These are phyloP conservation scores for Hydrotaea cyrtoneurina DNA, from an alignment of 2,888 invertebrate genomes.

Conservation along the genomic window DNA sequence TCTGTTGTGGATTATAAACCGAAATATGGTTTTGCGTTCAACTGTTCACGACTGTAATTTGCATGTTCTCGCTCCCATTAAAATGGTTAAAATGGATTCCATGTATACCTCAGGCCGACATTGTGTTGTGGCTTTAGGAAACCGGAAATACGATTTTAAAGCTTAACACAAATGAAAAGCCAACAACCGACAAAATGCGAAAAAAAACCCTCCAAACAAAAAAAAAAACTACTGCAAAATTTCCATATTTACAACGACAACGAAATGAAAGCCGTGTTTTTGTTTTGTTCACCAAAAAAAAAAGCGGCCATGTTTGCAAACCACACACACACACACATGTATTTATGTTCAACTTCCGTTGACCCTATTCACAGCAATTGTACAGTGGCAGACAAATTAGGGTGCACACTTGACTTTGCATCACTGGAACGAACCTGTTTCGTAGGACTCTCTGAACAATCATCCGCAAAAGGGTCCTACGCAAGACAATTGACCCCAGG, in stretches of 20 bases:
- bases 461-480: too few relatives aligned
- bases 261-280: constrained; percentile 58
- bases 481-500: too few relatives aligned
- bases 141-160: constrained; percentile 63
- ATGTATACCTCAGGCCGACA: constrained; percentile 52
- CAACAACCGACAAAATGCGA: constrained; percentile 15
- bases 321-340: neutral
- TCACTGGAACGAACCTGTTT: too few relatives aligned
- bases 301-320: constrained; percentile 38
- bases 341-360: constrained; percentile 39
- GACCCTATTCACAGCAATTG: constrained; percentile 38
- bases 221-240: constrained; percentile 3
- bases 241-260: constrained; percentile 37
- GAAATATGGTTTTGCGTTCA: constrained; percentile 1
- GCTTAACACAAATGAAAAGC: constrained; percentile 41
- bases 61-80: constrained; percentile 38
- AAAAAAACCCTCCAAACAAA: constrained; percentile 9
- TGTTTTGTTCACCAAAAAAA: constrained; percentile 53
- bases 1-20: neutral
- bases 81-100: constrained; percentile 57
- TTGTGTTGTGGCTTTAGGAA: constrained; percentile 55
- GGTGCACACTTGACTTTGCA: neutral
- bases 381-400: constrained; percentile 18
- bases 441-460: too few relatives aligned
- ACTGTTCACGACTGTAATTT: neutral